Percentiles rank a stretch among this genome's conserved stretches.
phyloP scores from a whole-genome alignment of 1,140 invertebrate species.

The Drosophila ogumai region DNA sequence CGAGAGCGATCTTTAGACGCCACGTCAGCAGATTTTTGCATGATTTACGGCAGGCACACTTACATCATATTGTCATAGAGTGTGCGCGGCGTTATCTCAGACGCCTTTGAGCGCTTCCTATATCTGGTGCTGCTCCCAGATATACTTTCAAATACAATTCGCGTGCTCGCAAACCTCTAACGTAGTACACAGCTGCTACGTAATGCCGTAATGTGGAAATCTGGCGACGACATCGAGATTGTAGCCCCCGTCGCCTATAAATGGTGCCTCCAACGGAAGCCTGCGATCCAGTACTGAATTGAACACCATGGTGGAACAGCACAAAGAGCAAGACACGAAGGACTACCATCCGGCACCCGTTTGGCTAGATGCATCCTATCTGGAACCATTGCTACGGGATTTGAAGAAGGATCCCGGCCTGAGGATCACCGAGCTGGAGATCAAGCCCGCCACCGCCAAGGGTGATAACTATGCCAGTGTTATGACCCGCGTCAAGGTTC shows the following conservation, averaged over 20 bases:
- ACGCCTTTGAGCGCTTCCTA: slow-evolving; percentile 4
- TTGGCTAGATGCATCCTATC: slow-evolving; percentile 70
- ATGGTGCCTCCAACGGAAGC: slow-evolving; percentile 4
- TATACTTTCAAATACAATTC: slow-evolving; percentile 17
- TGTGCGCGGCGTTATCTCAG: slow-evolving; percentile 7
- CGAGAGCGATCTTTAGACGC: slow-evolving; percentile 11
- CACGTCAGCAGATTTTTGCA: slow-evolving; percentile 23
- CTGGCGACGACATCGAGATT: slow-evolving; percentile 10
- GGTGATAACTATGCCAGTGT: slow-evolving; percentile 45
- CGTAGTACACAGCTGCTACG: slow-evolving; percentile 8
- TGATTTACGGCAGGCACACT: slow-evolving; percentile 49
- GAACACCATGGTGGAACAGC: slow-evolving; percentile 52
- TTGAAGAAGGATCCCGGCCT: slow-evolving; percentile 61
- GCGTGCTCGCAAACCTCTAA: slow-evolving; percentile 3
- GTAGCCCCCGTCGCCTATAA: slow-evolving; percentile 43
- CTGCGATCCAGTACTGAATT: slow-evolving; percentile 17
- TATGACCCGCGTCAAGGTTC: slow-evolving; percentile 71
- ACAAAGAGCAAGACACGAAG: slow-evolving; percentile 18
- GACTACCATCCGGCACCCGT: slow-evolving; percentile 63
- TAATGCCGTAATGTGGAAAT: slow-evolving; percentile 33
- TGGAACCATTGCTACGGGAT: slow-evolving; percentile 57
- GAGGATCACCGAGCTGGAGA: slow-evolving; percentile 42
- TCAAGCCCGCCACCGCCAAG: slow-evolving; percentile 77
- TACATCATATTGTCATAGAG: slow-evolving; percentile 26
- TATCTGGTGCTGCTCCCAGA: slow-evolving; percentile 24